phyloP scores from a whole-genome alignment of 2,888 invertebrate genomes.

The Resseliella maxima region DNA sequence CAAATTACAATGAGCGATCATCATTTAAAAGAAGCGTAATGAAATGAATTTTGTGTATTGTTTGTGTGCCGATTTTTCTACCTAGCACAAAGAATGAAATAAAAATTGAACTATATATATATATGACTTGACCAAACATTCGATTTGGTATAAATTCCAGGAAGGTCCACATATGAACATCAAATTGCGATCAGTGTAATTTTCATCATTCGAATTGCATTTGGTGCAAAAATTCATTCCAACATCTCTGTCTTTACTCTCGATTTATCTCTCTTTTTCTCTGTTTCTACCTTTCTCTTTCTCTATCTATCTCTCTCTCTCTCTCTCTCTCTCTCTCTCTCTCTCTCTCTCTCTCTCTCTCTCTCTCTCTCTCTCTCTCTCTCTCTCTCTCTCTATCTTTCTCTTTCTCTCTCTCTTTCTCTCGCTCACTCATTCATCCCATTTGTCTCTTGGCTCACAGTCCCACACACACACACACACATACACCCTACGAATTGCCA shows the following conservation, averaged over 20 bases:
- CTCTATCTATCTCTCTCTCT: background rate
- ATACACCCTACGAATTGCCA: background rate
- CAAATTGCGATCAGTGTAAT: background rate
- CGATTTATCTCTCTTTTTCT: too few relatives aligned
- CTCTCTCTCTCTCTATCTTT: too few relatives aligned
- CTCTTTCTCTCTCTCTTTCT: too few relatives aligned
- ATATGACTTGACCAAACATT: background rate
- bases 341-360: too few relatives aligned
- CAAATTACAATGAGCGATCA: background rate
- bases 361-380: too few relatives aligned
- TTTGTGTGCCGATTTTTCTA: background rate
- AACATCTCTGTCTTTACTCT: too few relatives aligned
- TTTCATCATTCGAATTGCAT: background rate
- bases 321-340: too few relatives aligned
- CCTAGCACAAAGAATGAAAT: background rate
- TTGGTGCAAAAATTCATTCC: background rate
- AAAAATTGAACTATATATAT: too few relatives aligned
- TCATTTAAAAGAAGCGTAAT: background rate
- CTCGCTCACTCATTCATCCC: too few relatives aligned
- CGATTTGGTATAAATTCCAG: slow-evolving; percentile 1
- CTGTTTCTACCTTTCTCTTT: too few relatives aligned
- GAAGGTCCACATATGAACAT: slow-evolving; percentile 46
- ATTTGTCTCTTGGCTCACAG: too few relatives aligned
- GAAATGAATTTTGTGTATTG: background rate
- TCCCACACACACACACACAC: too few relatives aligned